Conservation (phyloP, 2,113 vertebrate genomes). For the Tachuris rubrigastra region DNA sequence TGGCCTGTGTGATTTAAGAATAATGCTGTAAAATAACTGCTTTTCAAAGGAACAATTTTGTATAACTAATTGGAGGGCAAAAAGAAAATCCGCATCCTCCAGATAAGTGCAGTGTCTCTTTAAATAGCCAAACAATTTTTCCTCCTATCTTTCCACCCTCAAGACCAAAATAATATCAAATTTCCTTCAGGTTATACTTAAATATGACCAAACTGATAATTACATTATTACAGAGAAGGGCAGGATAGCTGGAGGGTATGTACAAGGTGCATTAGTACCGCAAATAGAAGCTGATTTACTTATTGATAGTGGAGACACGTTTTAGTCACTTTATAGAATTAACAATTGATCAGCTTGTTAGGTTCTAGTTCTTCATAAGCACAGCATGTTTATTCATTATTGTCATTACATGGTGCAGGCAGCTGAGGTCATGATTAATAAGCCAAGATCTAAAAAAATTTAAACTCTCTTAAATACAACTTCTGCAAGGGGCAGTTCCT, state of each 20-base stretch:
- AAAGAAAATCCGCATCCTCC: background rate
- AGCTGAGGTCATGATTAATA: slow-evolving; percentile 73
- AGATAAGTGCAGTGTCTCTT: background rate
- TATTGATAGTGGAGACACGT: slow-evolving; percentile 86
- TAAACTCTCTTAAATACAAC: background rate
- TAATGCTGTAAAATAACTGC: slow-evolving; percentile 29
- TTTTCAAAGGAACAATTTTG: slow-evolving; percentile 8
- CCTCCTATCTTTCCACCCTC: background rate
- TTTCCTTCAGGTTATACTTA: slow-evolving; percentile 10
- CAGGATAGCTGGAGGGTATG: slow-evolving; percentile 36
- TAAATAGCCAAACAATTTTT: slow-evolving; percentile 29
- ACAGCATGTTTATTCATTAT: slow-evolving; percentile 83
- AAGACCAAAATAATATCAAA: slow-evolving; percentile 40
- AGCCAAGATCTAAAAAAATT: slow-evolving; percentile 65
- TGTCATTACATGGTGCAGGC: slow-evolving; percentile 76
- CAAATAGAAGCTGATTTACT: slow-evolving; percentile 85
- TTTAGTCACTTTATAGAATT: slow-evolving; percentile 90
- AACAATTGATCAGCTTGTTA: slow-evolving; percentile 89
- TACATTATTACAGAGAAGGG: slow-evolving; percentile 45
- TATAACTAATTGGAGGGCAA: slow-evolving; percentile 26
- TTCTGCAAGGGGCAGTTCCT: background rate
- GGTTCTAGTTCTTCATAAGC: slow-evolving; percentile 72
- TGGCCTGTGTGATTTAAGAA: slow-evolving; percentile 7
- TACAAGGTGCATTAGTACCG: slow-evolving; percentile 70
- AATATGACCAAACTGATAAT: slow-evolving; percentile 45